A percentile compares a stretch with the other conserved stretches of the same genome.
Evolutionary conservation across 2,797 vertebrate genomes (phyloP).

Genomic region (Coccyzus lansbergi): DNA sequence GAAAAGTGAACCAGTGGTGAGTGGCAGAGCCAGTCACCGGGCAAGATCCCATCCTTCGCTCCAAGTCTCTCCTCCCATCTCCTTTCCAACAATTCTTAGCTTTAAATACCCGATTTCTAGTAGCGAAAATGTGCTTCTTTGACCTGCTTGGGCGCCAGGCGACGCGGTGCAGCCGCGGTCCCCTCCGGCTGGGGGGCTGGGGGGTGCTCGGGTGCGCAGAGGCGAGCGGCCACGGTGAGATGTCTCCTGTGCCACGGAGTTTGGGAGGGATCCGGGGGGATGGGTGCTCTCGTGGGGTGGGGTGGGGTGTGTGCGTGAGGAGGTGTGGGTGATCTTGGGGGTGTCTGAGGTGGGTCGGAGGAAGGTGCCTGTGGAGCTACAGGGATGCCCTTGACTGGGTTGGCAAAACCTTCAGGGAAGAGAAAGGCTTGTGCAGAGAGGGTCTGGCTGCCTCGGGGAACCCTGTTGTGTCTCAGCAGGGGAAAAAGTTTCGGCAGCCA

Average conservation of each 20-base stretch:
- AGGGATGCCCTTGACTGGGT: background rate
- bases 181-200: background rate
- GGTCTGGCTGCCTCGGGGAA: background rate
- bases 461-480: accelerated
- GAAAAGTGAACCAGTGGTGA: constrained; percentile 17
- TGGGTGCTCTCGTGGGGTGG: background rate
- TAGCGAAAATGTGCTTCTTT: constrained; percentile 81
- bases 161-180: constrained; percentile 40
- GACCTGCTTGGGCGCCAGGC: constrained; percentile 71
- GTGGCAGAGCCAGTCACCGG: constrained; percentile 22
- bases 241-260: constrained; percentile 26
- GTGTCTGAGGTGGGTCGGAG: background rate
- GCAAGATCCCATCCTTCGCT: constrained; percentile 31
- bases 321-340: constrained; percentile 26
- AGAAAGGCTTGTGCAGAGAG: accelerated
- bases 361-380: background rate
- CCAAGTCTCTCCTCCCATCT: constrained; percentile 56
- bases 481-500: background rate
- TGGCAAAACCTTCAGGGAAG: background rate
- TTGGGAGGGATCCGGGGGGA: constrained; percentile 29
- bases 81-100: constrained; percentile 5
- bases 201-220: background rate
- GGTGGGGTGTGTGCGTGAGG: background rate
- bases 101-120: constrained; percentile 78
- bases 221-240: background rate